These are phyloP conservation scores for Scortum barcoo DNA, from an alignment of 2,113 vertebrate species.

Conservation along the genomic window DNA sequence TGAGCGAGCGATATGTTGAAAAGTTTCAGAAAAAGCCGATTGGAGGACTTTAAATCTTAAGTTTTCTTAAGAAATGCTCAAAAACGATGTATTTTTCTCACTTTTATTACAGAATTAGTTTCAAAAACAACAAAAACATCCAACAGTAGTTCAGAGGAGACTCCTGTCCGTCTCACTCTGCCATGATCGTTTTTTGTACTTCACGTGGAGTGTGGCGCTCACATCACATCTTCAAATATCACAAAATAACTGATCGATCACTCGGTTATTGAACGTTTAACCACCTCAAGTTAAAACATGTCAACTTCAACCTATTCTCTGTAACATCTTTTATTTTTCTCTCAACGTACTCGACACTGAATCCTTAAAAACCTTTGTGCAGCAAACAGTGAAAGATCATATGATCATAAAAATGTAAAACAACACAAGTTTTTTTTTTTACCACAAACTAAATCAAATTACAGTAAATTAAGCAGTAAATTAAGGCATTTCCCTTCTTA, in stretches of 20 bases:
- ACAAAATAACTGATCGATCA: not conserved
- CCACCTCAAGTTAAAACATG: not conserved
- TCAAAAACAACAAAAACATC: slow-evolving; percentile 22
- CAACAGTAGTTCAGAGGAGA: not conserved
- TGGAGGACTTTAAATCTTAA: too few relatives aligned
- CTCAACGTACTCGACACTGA: not conserved
- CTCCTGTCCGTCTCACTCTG: not conserved
- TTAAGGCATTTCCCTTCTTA: slow-evolving; percentile 4
- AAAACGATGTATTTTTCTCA: not conserved
- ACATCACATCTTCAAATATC: not conserved
- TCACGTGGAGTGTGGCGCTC: not conserved
- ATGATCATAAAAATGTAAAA: slow-evolving; percentile 4
- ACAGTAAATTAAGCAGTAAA: not conserved
- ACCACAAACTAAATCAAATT: not conserved
- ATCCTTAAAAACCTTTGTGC: not conserved
- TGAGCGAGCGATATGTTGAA: not conserved
- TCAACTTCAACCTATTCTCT: not conserved
- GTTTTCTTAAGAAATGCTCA: not conserved
- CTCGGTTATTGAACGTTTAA: not conserved
- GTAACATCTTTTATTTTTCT: not conserved
- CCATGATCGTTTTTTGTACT: not conserved
- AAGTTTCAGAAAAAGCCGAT: not conserved
- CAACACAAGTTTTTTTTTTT: not conserved
- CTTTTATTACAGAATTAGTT: slow-evolving; percentile 59
- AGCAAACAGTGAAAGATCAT: not conserved